Percentiles rank a stretch among this genome's conserved stretches.
Evolutionary conservation across 2,797 vertebrate genomes (phyloP).

Genomic region (Pagetopsis macropterus): DNA sequence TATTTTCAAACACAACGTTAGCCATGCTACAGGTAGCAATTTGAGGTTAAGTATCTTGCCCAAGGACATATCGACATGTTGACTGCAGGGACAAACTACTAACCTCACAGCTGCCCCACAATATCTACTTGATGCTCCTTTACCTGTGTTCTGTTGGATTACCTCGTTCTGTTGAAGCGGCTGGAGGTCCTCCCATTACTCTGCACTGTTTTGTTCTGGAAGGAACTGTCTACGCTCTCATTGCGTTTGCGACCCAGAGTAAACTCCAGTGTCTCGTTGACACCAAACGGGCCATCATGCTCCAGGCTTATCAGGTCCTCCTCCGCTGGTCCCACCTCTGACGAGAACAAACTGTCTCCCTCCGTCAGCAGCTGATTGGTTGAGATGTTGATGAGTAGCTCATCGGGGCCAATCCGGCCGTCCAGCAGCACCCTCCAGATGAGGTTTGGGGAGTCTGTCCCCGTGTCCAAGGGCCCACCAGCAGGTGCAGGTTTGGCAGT

Average conservation of each 20-base stretch:
- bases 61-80: too few relatives aligned
- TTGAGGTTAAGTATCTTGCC: too few relatives aligned
- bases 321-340: slow-evolving; percentile 80
- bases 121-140: neutral
- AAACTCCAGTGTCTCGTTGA: slow-evolving; percentile 89
- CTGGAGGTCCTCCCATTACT: slow-evolving; percentile 72
- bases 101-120: too few relatives aligned
- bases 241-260: slow-evolving; percentile 83
- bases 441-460: slow-evolving; percentile 85
- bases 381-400: slow-evolving; percentile 87
- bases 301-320: slow-evolving; percentile 85
- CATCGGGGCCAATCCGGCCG: slow-evolving; percentile 78
- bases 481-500: slow-evolving; percentile 75
- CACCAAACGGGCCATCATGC: slow-evolving; percentile 51
- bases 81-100: too few relatives aligned
- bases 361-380: slow-evolving; percentile 88
- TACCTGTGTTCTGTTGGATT: slow-evolving; percentile 28
- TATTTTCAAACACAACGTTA: too few relatives aligned
- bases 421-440: slow-evolving; percentile 88
- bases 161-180: slow-evolving; percentile 94
- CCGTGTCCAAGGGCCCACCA: slow-evolving; percentile 78
- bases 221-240: slow-evolving; percentile 82
- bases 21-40: too few relatives aligned
- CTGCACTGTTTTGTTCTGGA: slow-evolving; percentile 85
- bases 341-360: slow-evolving; percentile 76